Evolutionary conservation across 2,888 invertebrate genomes (phyloP).

Genomic region (Yponomeuta sedellus): DNA sequence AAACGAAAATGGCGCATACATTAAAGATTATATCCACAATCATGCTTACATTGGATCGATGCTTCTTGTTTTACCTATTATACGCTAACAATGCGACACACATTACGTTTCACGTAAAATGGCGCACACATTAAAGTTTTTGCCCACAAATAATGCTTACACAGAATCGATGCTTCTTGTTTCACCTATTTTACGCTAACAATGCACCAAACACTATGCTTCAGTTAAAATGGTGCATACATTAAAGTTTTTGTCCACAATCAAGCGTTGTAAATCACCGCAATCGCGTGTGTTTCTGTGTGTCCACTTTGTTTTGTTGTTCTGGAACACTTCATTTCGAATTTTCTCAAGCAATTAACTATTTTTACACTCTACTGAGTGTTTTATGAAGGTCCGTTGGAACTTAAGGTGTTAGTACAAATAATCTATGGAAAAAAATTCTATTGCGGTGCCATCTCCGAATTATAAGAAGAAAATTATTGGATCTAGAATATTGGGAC

Average conservation of each 20-base stretch:
- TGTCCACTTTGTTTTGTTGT: constrained; percentile 4
- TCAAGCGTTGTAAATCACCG: constrained; percentile 7
- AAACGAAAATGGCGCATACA: no score
- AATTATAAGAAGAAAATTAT: neutral
- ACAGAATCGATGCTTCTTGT: neutral
- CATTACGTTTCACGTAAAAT: no score
- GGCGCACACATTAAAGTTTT: no score
- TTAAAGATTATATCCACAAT: no score
- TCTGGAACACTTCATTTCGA: neutral
- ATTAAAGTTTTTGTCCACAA: constrained; percentile 13
- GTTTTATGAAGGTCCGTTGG: neutral
- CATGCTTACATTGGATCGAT: no score
- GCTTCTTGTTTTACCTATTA: no score
- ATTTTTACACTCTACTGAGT: neutral
- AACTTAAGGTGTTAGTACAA: neutral
- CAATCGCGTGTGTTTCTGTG: neutral
- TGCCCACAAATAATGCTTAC: no score
- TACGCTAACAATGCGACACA: no score
- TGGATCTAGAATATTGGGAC: no score
- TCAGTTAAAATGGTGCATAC: neutral
- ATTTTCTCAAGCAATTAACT: neutral
- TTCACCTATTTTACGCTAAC: neutral
- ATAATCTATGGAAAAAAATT: neutral
- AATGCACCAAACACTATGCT: neutral
- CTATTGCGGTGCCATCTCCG: neutral